Conservation (phyloP, 1,140 invertebrate species). For the Drosophila kohkoa region DNA sequence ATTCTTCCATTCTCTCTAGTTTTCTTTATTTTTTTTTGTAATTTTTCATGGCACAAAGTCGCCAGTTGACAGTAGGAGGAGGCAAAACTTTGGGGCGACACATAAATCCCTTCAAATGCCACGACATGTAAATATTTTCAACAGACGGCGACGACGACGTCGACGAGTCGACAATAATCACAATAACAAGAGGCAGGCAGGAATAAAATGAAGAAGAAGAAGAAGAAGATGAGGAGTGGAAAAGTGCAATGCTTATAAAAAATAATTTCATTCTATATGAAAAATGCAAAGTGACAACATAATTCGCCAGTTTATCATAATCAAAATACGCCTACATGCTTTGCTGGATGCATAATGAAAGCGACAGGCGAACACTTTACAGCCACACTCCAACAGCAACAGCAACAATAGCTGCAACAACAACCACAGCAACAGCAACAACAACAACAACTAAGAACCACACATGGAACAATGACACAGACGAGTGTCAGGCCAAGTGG, state of each 20-base stretch:
- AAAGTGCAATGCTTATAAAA: constrained; percentile 65
- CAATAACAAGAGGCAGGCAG: constrained; percentile 3
- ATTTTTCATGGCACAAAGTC: constrained; percentile 69
- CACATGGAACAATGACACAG: constrained; percentile 73
- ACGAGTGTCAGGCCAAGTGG: constrained; percentile 77
- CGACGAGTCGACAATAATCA: constrained; percentile 12
- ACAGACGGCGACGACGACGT: constrained; percentile 51
- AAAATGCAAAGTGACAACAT: constrained; percentile 84
- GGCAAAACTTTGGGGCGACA: constrained; percentile 55
- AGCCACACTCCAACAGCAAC: constrained; percentile 57
- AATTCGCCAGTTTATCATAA: constrained; percentile 85
- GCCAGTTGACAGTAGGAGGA: constrained; percentile 51
- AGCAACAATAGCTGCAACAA: constrained; percentile 26
- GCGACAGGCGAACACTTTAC: constrained; percentile 72
- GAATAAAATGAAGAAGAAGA: constrained; percentile 11
- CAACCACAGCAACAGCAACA: constrained; percentile 8
- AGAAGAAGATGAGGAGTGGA: neutral
- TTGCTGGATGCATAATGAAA: constrained; percentile 62
- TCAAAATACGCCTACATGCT: constrained; percentile 84
- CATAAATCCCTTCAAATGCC: constrained; percentile 80
- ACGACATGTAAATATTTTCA: constrained; percentile 75
- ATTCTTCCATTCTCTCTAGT: constrained; percentile 38
- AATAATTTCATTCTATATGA: constrained; percentile 83
- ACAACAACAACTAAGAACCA: constrained; percentile 34
- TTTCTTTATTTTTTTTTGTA: constrained; percentile 30